Percentiles rank a stretch among this genome's conserved stretches.
Evolutionary conservation across 2,888 invertebrate species (phyloP).

Genomic region (Ischnus inquisitorius): DNA sequence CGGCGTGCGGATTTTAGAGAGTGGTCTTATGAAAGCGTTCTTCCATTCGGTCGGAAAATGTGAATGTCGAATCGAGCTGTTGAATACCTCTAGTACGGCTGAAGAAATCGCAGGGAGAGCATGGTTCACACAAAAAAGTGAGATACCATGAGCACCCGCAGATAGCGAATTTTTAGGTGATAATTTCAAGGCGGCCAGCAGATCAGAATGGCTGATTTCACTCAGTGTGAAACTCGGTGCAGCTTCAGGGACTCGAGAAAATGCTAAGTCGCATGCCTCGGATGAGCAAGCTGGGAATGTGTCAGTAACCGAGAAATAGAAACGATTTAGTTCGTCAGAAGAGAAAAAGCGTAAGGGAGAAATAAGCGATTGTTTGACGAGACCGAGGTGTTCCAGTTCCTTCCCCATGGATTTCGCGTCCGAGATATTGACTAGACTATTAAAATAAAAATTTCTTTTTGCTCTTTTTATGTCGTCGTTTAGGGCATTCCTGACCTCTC

Average conservation of each 20-base stretch:
- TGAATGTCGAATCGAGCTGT: not conserved
- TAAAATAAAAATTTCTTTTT: not conserved
- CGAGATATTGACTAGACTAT: not conserved
- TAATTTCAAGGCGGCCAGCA: no score
- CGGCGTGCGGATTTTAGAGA: not conserved
- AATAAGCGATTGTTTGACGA: not conserved
- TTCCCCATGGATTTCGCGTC: not conserved
- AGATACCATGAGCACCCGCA: no score
- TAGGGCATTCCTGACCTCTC: not conserved
- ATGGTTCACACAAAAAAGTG: no score
- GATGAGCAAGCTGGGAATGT: not conserved
- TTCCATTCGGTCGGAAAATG: not conserved
- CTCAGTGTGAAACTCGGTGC: no score
- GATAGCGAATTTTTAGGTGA: no score
- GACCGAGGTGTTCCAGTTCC: not conserved
- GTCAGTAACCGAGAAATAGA: not conserved
- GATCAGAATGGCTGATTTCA: no score
- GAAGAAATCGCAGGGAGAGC: no score
- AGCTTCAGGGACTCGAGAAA: no score
- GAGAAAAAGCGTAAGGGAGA: not conserved
- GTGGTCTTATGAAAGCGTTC: not conserved
- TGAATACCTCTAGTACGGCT: no score
- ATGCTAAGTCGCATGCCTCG: not conserved
- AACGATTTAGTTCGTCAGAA: not conserved
- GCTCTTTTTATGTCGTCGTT: not conserved